Evolutionary conservation across 2,888 invertebrate species (phyloP), one percentile per base, ranked within the genome.

Genomic region (Nezara viridula): DNA sequence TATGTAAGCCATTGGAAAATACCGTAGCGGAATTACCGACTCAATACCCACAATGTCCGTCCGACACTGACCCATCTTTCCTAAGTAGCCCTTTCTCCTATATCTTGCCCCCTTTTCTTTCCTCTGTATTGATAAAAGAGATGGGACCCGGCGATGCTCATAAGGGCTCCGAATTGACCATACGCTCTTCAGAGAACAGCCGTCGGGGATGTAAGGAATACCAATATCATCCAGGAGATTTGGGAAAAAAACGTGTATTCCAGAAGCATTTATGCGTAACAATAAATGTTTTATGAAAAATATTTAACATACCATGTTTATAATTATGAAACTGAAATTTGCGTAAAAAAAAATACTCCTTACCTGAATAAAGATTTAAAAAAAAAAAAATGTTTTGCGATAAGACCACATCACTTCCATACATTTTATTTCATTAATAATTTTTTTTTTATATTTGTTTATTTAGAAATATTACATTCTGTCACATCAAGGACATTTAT

Each of bases 31-130:
- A 77, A 81, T 73, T 73, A 47, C 44, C 40, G 24, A 3, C 44
- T 44, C 44, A n/a, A 44, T 81, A n/a, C 81, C 44, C 81, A 81
- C 81, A 44, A 81, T 47, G 81, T 77, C 77, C 77, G 77, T 24
- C 77, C 7, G n/a, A 3, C 21, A 77, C 81, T 47, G n/a, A 44
- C 81, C 44, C 81, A 81, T 81, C 81, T 81, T 81, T 24, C n/a
- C n/a, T 14, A 81, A 44, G 81, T n/a, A 44, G 44, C 44, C n/a
- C 81, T n/a, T n/a, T 44, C n/a, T 24, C 40, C 44, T 44, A n/a
- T 16, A 40, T 24, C 24, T 47, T n/a, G 47, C 3, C 81, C 81
- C n/a, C n/a, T n/a, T 44, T 81, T 44, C 81, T 44, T 47, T 37
- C 9, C 9, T n/a, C 44, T 44, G 24, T 81, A 81, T 81, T 81